These are phyloP conservation scores for Aricia agestis DNA, from an alignment of 1,140 invertebrate species.

Conservation along the genomic window DNA sequence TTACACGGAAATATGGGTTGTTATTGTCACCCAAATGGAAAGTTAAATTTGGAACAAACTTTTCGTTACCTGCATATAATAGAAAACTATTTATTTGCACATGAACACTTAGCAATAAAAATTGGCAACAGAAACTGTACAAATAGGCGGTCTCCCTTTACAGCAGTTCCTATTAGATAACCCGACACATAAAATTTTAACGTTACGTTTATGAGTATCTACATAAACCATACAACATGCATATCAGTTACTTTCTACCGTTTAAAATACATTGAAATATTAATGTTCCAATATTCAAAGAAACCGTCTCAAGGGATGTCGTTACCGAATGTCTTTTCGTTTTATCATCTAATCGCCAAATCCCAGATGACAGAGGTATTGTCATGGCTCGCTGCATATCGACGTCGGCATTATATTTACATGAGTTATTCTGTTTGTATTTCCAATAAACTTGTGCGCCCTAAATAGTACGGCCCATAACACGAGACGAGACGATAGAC, in stretches of 20 bases:
- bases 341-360: conserved; percentile 15
- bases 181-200: no score
- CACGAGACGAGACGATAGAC: no score
- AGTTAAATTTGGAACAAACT: neutral
- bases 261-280: neutral
- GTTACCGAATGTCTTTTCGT: conserved; percentile 14
- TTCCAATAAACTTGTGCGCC: neutral
- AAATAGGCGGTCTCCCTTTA: no score
- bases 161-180: no score
- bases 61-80: neutral
- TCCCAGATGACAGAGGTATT: conserved; percentile 15
- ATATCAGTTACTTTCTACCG: no score
- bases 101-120: no score
- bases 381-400: conserved; percentile 8
- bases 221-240: no score
- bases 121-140: no score
- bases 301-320: neutral
- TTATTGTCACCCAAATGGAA: neutral
- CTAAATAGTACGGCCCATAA: neutral
- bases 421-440: conserved; percentile 10
- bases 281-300: conserved; percentile 11
- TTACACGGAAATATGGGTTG: neutral
- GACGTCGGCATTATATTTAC: conserved; percentile 6
- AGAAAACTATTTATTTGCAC: no score
- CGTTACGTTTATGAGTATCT: no score